Conservation (phyloP, 2,888 invertebrate genomes). For the Chrysina gloriosa region DNA sequence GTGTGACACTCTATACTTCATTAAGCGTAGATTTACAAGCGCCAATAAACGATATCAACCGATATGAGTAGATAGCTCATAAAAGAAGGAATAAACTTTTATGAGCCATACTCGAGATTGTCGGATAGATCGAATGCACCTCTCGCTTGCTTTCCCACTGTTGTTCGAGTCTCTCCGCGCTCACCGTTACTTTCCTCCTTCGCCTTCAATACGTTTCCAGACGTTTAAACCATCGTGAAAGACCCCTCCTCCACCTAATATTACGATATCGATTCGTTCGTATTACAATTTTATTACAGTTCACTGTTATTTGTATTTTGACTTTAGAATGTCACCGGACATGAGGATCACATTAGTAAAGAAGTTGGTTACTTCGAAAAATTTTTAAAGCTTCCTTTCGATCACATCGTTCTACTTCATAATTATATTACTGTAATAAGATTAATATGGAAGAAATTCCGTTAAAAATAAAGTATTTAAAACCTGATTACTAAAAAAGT, state of each 20-base stretch:
- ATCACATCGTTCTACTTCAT: background rate
- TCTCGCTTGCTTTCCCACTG: conserved; percentile 37
- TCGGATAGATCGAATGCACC: conserved; percentile 42
- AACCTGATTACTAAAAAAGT: no score
- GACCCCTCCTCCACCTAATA: conserved; percentile 31
- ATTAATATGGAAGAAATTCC: no score
- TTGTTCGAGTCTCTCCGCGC: conserved; percentile 8
- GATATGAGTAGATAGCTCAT: conserved; percentile 62
- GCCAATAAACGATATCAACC: conserved; percentile 64
- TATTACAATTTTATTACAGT: conserved; percentile 37
- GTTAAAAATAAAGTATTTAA: no score
- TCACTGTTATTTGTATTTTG: conserved; percentile 25
- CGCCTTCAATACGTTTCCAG: conserved; percentile 37
- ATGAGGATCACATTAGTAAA: conserved; percentile 17
- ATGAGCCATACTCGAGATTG: conserved; percentile 53
- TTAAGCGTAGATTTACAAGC: conserved; percentile 63
- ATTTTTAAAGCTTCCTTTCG: no score
- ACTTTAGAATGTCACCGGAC: conserved; percentile 33
- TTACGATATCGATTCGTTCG: conserved; percentile 34
- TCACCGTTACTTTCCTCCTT: conserved; percentile 14
- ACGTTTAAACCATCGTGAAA: conserved; percentile 39
- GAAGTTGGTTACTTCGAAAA: background rate
- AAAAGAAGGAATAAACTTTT: conserved; percentile 62
- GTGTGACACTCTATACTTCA: conserved; percentile 62
- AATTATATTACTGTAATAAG: no score